Base-by-base conservation (phyloP, 2,888 invertebrate genomes). In the Limnephilus auricula region DNA sequence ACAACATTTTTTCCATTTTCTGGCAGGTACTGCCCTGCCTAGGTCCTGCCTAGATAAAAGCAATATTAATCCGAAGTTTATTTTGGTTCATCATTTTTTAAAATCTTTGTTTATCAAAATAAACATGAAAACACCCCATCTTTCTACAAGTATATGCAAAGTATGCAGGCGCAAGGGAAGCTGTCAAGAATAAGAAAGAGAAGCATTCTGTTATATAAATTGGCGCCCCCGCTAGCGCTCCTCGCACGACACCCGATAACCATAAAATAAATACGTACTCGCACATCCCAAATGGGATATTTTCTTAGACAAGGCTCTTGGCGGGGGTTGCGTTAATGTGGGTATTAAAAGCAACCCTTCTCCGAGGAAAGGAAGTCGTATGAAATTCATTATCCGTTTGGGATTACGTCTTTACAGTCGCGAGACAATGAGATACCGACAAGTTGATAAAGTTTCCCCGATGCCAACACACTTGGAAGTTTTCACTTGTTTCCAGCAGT, bases 381-480 rank as follows among this genome's bases (percentile, higher is more conserved):
- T 90, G 91, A 90, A 92, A 93, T 93, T 93, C 93, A 93, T 92
- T 92, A 92, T 90, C 91, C 92, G 90, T 93, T 92, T 91, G 90
- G 93, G 93, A 90, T 92, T 91, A 87, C 84, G 91, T 90, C 90
- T 89, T 90, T 32, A 78, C 90, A 88, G 80, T 83, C 90, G 50
- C 89, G 83, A 84, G 50, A 92, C 93, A 93, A 93, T 93, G 91
- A 93, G 93, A 92, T 91, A 86, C 90, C 92, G 92, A 91, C 92
- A 92, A 92, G 91, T 92, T 92, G 92, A 93, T 92, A 93, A 93
- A 93, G 93, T 93, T 92, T 93, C 90, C 89, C 86, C 92, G 91
- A 92, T 91, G 92, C 89, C 92, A 90, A 91, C 92, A 92, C 91
- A 92, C 91, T 92, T 37, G 89, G 89, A 93, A 93, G 92, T 93